phyloP scores from a whole-genome alignment of 2,888 invertebrate species.

The Pandemis heparana region DNA sequence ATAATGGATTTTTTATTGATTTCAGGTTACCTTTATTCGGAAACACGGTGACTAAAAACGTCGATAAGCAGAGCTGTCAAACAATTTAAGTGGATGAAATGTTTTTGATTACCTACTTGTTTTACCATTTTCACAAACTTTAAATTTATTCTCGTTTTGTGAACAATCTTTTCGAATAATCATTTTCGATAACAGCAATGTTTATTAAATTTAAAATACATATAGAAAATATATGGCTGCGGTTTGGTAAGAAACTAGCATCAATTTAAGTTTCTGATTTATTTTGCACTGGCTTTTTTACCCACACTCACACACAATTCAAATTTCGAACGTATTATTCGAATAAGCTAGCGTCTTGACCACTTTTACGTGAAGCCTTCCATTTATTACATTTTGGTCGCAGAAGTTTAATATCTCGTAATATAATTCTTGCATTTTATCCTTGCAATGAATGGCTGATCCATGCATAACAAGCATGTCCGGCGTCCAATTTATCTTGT shows the following conservation, averaged over 20 bases:
- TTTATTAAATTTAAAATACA: too few species aligned
- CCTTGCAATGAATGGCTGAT: conserved; percentile 60
- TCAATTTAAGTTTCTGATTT: too few species aligned
- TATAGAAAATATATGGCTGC: too few species aligned
- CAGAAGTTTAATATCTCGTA: neutral
- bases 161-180: too few species aligned
- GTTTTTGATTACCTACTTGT: neutral
- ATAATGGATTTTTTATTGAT: conserved; percentile 24
- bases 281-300: too few species aligned
- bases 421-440: conserved; percentile 54
- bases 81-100: neutral
- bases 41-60: neutral
- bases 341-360: neutral
- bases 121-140: too few species aligned
- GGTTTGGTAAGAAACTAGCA: too few species aligned
- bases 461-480: conserved; percentile 57
- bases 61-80: neutral
- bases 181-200: too few species aligned
- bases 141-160: too few species aligned
- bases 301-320: too few species aligned
- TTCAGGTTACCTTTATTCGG: neutral
- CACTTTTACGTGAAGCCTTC: neutral
- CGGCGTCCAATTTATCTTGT: conserved; percentile 72
- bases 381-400: neutral
- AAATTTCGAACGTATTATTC: too few species aligned